phyloP scores from a whole-genome alignment of 2,113 vertebrate genomes.

The Felis chaus region DNA sequence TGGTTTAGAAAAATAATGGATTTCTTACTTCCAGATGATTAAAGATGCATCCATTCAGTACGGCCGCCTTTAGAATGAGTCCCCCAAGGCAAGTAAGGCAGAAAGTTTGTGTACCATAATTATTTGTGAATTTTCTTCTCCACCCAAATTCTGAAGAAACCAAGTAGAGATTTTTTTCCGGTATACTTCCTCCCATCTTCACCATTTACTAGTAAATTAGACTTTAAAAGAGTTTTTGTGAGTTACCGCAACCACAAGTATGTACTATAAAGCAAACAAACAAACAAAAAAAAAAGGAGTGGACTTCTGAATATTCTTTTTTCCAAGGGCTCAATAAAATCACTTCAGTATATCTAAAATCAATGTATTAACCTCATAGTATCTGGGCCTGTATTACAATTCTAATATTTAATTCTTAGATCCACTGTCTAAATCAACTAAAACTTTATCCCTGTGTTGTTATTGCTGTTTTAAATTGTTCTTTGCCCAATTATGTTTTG shows the following conservation, averaged over 20 bases:
- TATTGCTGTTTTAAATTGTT: background rate
- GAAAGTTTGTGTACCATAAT: background rate
- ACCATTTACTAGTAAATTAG: background rate
- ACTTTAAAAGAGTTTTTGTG: background rate
- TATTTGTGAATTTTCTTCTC: background rate
- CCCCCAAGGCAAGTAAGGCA: background rate
- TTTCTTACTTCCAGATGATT: slow-evolving; percentile 72
- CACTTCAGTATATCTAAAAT: background rate
- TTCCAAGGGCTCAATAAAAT: background rate
- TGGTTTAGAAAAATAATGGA: slow-evolving; percentile 63
- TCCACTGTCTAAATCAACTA: background rate
- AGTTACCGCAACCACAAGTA: background rate
- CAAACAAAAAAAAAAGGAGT: background rate
- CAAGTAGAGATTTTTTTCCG: background rate
- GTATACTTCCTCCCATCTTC: background rate
- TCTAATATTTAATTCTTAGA: slow-evolving; percentile 29
- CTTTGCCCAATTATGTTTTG: background rate
- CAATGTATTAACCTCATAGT: background rate
- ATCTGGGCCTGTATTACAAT: background rate
- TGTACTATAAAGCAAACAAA: background rate
- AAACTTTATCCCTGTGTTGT: background rate
- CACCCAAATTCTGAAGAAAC: slow-evolving; percentile 17
- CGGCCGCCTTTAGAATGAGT: background rate
- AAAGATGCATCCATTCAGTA: slow-evolving; percentile 49
- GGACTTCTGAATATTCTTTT: background rate